phyloP scores from a whole-genome alignment of 64 coral and sea anemone genomes.

The Acropora tenuis region DNA sequence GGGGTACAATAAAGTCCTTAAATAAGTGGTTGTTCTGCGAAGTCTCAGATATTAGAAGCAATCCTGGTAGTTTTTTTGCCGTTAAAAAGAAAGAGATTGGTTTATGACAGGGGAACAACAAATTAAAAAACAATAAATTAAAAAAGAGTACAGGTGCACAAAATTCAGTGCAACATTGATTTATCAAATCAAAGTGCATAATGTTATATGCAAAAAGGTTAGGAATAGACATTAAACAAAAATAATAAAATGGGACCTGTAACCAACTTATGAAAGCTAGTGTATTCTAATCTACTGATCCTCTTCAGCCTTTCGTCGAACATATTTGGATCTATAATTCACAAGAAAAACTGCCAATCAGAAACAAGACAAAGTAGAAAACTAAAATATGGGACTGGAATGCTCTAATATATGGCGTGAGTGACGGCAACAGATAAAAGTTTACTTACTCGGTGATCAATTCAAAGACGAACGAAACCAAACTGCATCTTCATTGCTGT shows the following conservation, averaged over 20 bases:
- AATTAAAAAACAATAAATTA: background rate
- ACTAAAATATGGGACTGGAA: too few species aligned
- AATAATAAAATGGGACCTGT: background rate
- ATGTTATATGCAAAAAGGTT: background rate
- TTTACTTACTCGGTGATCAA: too few species aligned
- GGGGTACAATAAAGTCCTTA: too few species aligned
- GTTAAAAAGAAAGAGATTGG: too few species aligned
- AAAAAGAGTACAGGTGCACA: background rate
- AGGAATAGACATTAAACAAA: background rate
- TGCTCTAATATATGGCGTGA: too few species aligned
- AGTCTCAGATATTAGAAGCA: too few species aligned
- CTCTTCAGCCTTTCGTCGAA: background rate
- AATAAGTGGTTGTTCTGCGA: too few species aligned
- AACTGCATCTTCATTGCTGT: slow-evolving; percentile 4
- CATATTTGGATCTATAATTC: background rate
- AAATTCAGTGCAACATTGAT: background rate
- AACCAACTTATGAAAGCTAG: background rate
- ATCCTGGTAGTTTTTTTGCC: too few species aligned
- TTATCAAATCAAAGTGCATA: background rate
- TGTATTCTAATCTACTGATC: background rate
- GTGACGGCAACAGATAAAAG: too few species aligned
- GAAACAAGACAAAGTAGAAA: background rate
- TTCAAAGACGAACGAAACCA: background rate
- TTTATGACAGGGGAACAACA: too few species aligned
- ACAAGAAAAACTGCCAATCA: background rate